Conservation (phyloP, 1,140 invertebrate genomes). For the Papilio glaucus region DNA sequence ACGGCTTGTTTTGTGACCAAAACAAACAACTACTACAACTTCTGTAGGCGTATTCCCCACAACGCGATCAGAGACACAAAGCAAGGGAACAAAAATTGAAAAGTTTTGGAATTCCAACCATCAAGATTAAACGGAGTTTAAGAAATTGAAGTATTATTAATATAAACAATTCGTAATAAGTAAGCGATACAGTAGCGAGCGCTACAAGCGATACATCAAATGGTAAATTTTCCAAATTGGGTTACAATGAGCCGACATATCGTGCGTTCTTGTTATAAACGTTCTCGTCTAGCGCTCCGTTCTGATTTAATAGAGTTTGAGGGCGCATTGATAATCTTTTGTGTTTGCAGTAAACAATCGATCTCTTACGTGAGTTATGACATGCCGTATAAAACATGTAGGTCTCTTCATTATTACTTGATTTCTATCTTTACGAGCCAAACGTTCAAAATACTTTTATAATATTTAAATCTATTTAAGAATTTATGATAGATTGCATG, state of each 20-base stretch:
- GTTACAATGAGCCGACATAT: background rate
- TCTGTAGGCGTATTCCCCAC: too few relatives aligned
- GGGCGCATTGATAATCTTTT: conserved; percentile 21
- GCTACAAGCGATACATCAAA: background rate
- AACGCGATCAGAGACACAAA: too few relatives aligned
- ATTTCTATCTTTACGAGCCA: background rate
- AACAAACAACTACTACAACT: too few relatives aligned
- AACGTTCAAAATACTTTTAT: background rate
- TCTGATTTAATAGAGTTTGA: conserved; percentile 22
- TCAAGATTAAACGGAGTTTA: too few relatives aligned
- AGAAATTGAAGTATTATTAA: too few relatives aligned
- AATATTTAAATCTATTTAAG: background rate
- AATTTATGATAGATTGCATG: too few relatives aligned
- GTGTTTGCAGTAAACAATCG: conserved; percentile 11
- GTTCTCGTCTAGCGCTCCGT: background rate
- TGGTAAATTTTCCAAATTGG: background rate
- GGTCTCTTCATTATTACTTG: conserved; percentile 6
- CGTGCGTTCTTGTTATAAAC: conserved; percentile 2
- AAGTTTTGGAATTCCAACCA: too few relatives aligned
- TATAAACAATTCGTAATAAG: too few relatives aligned
- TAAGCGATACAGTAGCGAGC: background rate
- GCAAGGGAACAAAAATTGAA: too few relatives aligned
- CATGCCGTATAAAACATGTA: conserved; percentile 6
- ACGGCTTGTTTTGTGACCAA: too few relatives aligned
- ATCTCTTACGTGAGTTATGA: conserved; percentile 14